A percentile compares a stretch with the other conserved stretches of the same genome.
phyloP scores from a whole-genome alignment of 2,888 invertebrate species.

The Nematopogon swammerdamellus region DNA sequence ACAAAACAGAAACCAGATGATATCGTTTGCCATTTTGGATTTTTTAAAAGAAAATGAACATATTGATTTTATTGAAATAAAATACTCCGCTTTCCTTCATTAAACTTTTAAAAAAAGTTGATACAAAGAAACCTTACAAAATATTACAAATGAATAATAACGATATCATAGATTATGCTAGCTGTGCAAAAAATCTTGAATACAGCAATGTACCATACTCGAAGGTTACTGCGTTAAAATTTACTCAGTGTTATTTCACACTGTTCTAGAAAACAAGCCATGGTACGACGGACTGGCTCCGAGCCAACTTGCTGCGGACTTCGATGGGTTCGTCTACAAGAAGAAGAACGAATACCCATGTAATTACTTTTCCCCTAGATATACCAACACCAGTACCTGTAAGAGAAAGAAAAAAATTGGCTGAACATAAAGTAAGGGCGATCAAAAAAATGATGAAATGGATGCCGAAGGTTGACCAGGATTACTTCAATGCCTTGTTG shows the following conservation, averaged over 20 bases:
- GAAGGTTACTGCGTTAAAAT: conserved; percentile 2
- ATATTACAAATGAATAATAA: conserved; percentile 3
- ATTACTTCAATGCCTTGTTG: conserved; percentile 1
- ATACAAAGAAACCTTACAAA: conserved; percentile 3
- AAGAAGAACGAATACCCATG: too few relatives aligned
- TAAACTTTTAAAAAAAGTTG: conserved; percentile 7
- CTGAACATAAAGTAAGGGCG: conserved; percentile 1
- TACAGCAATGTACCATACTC: conserved; percentile 1
- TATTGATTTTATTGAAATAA: conserved; percentile 11
- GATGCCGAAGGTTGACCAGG: conserved; percentile 1
- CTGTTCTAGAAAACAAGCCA: conserved; percentile 2
- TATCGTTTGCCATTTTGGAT: conserved; percentile 8
- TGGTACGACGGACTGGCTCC: background rate
- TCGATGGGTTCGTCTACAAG: too few relatives aligned
- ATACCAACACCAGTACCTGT: too few relatives aligned
- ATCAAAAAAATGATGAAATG: conserved; percentile 1
- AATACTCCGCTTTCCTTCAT: conserved; percentile 11
- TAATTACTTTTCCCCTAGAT: too few relatives aligned
- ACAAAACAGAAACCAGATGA: conserved; percentile 13
- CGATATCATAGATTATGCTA: conserved; percentile 1
- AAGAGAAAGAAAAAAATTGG: background rate
- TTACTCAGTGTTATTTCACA: conserved; percentile 4
- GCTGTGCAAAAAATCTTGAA: conserved; percentile 1
- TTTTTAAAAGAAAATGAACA: conserved; percentile 7
- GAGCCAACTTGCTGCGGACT: conserved; percentile 1